These are phyloP conservation scores for Drosophila melanosoma DNA, from an alignment of 2,888 invertebrate species.

Conservation along the genomic window DNA sequence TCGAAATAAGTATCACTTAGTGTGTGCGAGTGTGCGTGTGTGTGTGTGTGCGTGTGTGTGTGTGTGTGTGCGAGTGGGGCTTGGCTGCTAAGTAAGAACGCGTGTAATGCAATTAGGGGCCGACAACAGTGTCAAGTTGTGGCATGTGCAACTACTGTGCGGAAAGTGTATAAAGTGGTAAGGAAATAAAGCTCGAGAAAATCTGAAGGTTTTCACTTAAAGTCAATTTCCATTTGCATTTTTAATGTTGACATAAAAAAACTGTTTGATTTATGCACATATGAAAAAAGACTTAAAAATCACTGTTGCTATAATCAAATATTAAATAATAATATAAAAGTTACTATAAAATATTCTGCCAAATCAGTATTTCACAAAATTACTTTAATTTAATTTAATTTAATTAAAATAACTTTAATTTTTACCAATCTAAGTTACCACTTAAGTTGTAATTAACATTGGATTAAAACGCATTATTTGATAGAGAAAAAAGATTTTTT, in stretches of 20 bases:
- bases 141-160: slow-evolving; percentile 74
- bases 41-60: slow-evolving; percentile 4
- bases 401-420: too few relatives aligned
- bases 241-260: not conserved
- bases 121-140: slow-evolving; percentile 62
- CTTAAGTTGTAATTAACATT: not conserved
- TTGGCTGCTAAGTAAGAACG: slow-evolving; percentile 72
- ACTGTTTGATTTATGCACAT: not conserved
- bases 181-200: not conserved
- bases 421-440: not conserved
- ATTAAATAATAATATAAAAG: not conserved
- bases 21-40: not conserved
- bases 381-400: too few relatives aligned
- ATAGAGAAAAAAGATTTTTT: slow-evolving; percentile 4
- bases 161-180: slow-evolving; percentile 29
- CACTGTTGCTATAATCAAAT: not conserved
- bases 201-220: not conserved
- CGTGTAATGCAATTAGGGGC: slow-evolving; percentile 75
- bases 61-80: slow-evolving; percentile 21
- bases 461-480: not conserved
- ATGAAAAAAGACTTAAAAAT: not conserved
- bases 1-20: slow-evolving; percentile 15
- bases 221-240: not conserved
- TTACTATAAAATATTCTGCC: not conserved
- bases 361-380: not conserved